Conservation (phyloP, 2,888 invertebrate genomes). For the Thelaira solivaga region DNA sequence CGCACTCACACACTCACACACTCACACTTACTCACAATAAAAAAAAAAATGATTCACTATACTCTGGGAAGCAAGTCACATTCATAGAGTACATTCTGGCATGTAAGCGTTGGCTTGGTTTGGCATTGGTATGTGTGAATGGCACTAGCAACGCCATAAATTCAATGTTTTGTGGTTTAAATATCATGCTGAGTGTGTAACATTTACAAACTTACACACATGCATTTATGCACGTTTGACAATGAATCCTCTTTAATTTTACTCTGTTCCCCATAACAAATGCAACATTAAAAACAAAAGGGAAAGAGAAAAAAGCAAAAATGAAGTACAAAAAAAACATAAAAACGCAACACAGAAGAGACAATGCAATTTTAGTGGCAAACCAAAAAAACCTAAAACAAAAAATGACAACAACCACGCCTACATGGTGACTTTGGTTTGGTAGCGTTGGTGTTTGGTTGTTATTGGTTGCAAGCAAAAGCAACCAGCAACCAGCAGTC, state of each 20-base stretch:
- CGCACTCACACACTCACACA: not conserved
- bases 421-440: conserved; percentile 55
- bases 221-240: conserved; percentile 6
- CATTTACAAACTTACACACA: not conserved
- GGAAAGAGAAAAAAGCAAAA: not conserved
- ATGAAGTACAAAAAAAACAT: not conserved
- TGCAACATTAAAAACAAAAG: conserved; percentile 14
- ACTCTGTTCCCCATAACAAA: conserved; percentile 7
- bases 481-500: not conserved
- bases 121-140: conserved; percentile 33
- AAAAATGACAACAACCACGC: conserved; percentile 52
- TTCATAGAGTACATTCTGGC: conserved; percentile 35
- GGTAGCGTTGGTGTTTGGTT: conserved; percentile 36
- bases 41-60: conserved; percentile 32
- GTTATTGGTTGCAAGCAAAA: conserved; percentile 40
- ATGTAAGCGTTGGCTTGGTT: conserved; percentile 41
- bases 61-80: conserved; percentile 15
- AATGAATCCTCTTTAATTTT: conserved; percentile 33
- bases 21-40: not conserved
- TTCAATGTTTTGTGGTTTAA: conserved; percentile 63
- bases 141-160: conserved; percentile 58
- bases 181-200: conserved; percentile 59
- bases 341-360: conserved; percentile 30
- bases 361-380: conserved; percentile 60
- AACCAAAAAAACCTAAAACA: conserved; percentile 52